Evolutionary conservation across 2,113 vertebrate genomes (phyloP).

Genomic region (Chaetodon trifascialis): DNA sequence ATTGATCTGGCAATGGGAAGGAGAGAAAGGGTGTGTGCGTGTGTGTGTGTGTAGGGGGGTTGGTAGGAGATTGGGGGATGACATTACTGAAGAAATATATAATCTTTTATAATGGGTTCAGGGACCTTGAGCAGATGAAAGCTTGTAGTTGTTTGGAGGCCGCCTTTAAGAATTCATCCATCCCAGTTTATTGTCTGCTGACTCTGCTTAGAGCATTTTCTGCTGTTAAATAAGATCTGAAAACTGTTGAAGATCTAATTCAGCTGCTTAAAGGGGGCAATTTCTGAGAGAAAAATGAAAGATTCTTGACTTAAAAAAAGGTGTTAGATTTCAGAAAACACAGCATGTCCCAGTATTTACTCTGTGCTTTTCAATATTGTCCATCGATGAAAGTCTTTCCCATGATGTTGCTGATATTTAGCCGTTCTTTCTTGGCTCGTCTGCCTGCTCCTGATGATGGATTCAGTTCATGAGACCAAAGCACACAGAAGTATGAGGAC

Average conservation of each 20-base stretch:
- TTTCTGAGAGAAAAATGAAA: neutral
- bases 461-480: too few species aligned
- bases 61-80: slow-evolving; percentile 4
- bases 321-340: too few species aligned
- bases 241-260: slow-evolving; percentile 1
- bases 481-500: too few species aligned
- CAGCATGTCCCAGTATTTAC: too few species aligned
- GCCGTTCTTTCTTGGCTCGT: too few species aligned
- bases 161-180: slow-evolving; percentile 29
- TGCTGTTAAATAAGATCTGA: neutral
- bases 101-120: slow-evolving; percentile 63
- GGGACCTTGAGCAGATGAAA: slow-evolving; percentile 42
- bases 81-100: slow-evolving; percentile 51
- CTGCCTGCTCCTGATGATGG: too few species aligned
- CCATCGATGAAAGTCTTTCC: too few species aligned
- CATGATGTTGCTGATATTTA: too few species aligned
- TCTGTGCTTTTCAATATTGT: too few species aligned
- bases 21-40: slow-evolving; percentile 20
- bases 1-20: slow-evolving; percentile 73
- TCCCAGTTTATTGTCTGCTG: neutral
- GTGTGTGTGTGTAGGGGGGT: slow-evolving; percentile 14
- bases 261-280: neutral
- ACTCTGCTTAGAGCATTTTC: neutral
- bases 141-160: slow-evolving; percentile 36
- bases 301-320: neutral